Evolutionary conservation across 2,113 vertebrate species (phyloP).

Genomic region (Felis catus): DNA sequence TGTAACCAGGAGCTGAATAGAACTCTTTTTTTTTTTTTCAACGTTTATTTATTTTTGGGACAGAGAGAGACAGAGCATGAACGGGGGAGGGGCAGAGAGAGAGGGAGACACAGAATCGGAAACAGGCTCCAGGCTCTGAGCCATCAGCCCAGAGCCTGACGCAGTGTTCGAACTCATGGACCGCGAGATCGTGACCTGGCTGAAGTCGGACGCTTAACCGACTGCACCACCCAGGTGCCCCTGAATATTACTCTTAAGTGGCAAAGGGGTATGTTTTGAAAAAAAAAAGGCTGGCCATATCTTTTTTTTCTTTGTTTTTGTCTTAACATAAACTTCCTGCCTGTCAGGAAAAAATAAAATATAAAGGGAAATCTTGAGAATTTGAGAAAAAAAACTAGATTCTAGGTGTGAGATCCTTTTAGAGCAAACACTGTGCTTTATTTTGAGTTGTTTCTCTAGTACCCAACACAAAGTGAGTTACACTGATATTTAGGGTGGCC

Average conservation of each 20-base stretch:
- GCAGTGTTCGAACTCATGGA: no score
- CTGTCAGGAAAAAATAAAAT: background rate
- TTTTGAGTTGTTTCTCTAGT: background rate
- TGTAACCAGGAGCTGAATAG: background rate
- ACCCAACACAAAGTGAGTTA: background rate
- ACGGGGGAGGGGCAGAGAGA: no score
- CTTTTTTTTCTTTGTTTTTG: background rate
- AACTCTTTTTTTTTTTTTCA: background rate
- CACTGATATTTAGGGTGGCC: background rate
- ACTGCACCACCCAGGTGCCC: no score
- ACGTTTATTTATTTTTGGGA: no score
- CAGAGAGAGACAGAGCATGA: no score
- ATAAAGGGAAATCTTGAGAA: background rate
- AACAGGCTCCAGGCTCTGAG: no score
- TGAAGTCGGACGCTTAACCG: no score
- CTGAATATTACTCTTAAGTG: background rate
- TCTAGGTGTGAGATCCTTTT: background rate
- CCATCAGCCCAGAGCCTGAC: no score
- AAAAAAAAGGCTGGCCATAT: background rate
- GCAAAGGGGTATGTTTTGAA: background rate
- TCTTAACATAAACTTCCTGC: conserved; percentile 27
- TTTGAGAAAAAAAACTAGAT: background rate
- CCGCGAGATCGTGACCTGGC: no score
- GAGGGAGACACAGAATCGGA: no score
- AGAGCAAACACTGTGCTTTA: background rate